Evolutionary conservation across 2,113 vertebrate genomes (phyloP).

Genomic region (Caracal caracal): DNA sequence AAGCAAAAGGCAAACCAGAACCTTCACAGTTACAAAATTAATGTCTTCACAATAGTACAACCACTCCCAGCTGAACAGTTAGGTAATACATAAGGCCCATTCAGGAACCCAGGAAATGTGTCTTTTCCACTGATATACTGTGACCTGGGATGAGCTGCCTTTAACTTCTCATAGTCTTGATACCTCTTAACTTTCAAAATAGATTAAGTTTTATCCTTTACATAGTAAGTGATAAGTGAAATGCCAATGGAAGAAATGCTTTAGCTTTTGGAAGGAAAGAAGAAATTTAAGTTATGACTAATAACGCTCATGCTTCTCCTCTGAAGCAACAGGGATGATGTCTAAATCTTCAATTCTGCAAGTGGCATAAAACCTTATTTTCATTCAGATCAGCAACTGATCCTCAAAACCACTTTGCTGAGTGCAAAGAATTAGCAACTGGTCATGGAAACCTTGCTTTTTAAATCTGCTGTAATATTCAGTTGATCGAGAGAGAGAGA

Average conservation of each 20-base stretch:
- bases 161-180: slow-evolving; percentile 6
- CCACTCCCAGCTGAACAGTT: background rate
- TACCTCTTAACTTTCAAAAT: slow-evolving; percentile 14
- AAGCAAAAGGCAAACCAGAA: slow-evolving; percentile 47
- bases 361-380: slow-evolving; percentile 60
- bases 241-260: background rate
- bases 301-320: slow-evolving; percentile 33
- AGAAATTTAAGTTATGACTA: slow-evolving; percentile 23
- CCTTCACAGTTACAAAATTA: slow-evolving; percentile 40
- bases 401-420: slow-evolving; percentile 46
- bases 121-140: background rate
- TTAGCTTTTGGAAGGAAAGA: slow-evolving; percentile 42
- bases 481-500: background rate
- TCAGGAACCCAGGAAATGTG: slow-evolving; percentile 32
- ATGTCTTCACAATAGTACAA: slow-evolving; percentile 16
- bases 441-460: background rate
- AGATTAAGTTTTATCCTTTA: slow-evolving; percentile 13
- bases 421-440: slow-evolving; percentile 8
- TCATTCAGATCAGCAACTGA: slow-evolving; percentile 48
- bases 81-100: slow-evolving; percentile 6
- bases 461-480: slow-evolving; percentile 22
- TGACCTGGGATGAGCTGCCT: slow-evolving; percentile 5
- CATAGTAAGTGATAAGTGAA: slow-evolving; percentile 18
- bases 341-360: slow-evolving; percentile 41
- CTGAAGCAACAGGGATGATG: background rate